phyloP scores from a whole-genome alignment of 1,140 invertebrate species.

The Oncopeltus fasciatus region DNA sequence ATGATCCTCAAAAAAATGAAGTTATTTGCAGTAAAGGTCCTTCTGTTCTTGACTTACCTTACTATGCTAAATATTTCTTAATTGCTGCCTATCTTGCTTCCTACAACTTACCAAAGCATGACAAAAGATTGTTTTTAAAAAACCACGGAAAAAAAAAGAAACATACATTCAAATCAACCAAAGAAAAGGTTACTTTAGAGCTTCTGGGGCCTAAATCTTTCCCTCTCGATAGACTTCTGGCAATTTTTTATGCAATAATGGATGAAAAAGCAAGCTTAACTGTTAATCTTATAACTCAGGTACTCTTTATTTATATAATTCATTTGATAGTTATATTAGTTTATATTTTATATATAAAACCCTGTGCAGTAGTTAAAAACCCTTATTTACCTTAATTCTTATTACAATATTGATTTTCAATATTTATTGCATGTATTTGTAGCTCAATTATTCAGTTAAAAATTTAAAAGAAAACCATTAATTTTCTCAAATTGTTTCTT shows the following conservation, averaged over 20 bases:
- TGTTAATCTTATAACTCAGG: conserved; percentile 63
- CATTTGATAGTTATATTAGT: too few relatives aligned
- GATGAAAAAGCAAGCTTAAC: conserved; percentile 71
- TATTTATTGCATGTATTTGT: too few relatives aligned
- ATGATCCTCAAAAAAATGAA: neutral
- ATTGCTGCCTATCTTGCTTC: conserved; percentile 82
- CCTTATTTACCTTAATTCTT: too few relatives aligned
- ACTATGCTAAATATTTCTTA: conserved; percentile 73
- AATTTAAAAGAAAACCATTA: too few relatives aligned
- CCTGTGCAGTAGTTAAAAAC: too few relatives aligned
- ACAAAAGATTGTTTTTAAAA: conserved; percentile 69
- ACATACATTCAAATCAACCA: conserved; percentile 36
- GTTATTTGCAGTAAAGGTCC: conserved; percentile 30
- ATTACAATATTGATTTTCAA: too few relatives aligned
- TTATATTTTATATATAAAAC: too few relatives aligned
- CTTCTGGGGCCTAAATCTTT: conserved; percentile 59
- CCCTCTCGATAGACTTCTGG: conserved; percentile 64
- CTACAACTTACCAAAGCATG: conserved; percentile 73
- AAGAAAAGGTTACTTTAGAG: conserved; percentile 34
- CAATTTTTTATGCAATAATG: conserved; percentile 82
- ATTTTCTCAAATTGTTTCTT: too few relatives aligned
- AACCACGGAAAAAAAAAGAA: conserved; percentile 39
- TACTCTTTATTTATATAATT: too few relatives aligned
- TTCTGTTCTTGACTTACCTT: conserved; percentile 63
- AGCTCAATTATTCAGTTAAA: too few relatives aligned